A percentile compares a stretch with the other conserved stretches of the same genome.
Evolutionary conservation across 2,888 invertebrate genomes (phyloP).

Genomic region (Nymphalis c-album): DNA sequence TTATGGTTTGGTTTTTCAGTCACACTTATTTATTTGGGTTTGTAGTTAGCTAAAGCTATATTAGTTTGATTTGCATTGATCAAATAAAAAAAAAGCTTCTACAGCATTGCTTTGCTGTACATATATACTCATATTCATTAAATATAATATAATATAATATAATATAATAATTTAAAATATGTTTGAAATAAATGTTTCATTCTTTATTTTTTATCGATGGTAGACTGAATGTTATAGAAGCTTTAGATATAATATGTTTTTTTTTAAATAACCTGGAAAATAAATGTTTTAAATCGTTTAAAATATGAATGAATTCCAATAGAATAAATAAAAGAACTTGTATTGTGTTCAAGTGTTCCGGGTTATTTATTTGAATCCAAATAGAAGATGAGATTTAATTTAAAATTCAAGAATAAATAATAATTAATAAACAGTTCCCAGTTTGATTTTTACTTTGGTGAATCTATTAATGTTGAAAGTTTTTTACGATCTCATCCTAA

Average conservation of each 20-base stretch:
- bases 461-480: no score
- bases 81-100: slow-evolving; percentile 59
- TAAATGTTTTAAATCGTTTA: slow-evolving; percentile 3
- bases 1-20: slow-evolving; percentile 44
- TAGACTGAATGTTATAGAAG: slow-evolving; percentile 51
- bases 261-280: slow-evolving; percentile 28
- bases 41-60: slow-evolving; percentile 44
- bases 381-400: slow-evolving; percentile 1
- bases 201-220: background rate
- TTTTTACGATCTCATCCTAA: no score
- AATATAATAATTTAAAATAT: background rate
- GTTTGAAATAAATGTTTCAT: background rate
- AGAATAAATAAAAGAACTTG: background rate
- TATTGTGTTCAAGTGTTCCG: background rate
- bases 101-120: slow-evolving; percentile 55
- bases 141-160: no score
- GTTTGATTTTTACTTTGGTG: background rate
- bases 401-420: no score
- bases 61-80: slow-evolving; percentile 42
- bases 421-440: background rate
- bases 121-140: background rate
- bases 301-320: background rate
- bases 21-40: slow-evolving; percentile 37
- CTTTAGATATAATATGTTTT: slow-evolving; percentile 37
- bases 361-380: background rate